Evolutionary conservation across 2,113 vertebrate species (phyloP).

Genomic region (Plotosus lineatus): DNA sequence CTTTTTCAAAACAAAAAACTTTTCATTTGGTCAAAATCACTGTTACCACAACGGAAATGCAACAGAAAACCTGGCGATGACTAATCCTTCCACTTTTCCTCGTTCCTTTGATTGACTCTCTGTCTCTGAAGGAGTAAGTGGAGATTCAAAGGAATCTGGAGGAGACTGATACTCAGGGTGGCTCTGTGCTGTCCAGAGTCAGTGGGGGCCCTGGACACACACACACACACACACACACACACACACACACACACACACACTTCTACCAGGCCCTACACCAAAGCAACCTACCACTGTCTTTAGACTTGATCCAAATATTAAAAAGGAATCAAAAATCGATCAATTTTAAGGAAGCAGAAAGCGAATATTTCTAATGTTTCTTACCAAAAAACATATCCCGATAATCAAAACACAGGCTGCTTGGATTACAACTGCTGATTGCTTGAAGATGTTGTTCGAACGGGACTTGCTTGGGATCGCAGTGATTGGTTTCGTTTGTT

Average conservation of each 20-base stretch:
- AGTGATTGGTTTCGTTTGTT: conserved; percentile 45
- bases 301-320: neutral
- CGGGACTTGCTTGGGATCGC: neutral
- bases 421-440: conserved; percentile 20
- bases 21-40: neutral
- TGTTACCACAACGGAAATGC: neutral
- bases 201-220: neutral
- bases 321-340: neutral
- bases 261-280: too few relatives aligned
- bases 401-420: conserved; percentile 6
- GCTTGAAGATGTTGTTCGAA: conserved; percentile 28
- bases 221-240: too few relatives aligned
- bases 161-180: neutral
- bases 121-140: conserved; percentile 21
- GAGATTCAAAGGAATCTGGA: conserved; percentile 38
- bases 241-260: too few relatives aligned
- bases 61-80: neutral
- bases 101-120: conserved; percentile 46
- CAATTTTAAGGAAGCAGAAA: neutral
- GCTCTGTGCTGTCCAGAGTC: neutral
- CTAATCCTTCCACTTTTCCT: conserved; percentile 7
- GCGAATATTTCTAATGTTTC: neutral
- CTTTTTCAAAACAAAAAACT: neutral
- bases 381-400: too few relatives aligned
- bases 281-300: too few relatives aligned